Evolutionary conservation across 2,113 vertebrate species (phyloP), one percentile per base, ranked within the genome.

Genomic region (Origma solitaria): DNA sequence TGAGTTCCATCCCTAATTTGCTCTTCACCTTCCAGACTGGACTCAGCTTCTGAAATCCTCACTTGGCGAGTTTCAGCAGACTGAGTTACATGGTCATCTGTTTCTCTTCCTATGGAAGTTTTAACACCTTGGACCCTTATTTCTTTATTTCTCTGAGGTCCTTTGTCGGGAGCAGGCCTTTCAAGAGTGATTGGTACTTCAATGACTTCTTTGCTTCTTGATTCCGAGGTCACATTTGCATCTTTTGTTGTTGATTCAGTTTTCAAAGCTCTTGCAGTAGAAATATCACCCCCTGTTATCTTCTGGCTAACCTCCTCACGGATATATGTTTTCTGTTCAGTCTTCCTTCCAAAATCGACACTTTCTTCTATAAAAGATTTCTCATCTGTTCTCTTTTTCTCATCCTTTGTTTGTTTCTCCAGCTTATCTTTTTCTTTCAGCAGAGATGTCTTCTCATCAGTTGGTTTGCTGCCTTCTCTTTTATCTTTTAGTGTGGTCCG

Each of bases 301-400:
- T 71, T 97, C 69, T 95, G 96, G 23, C 95, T 95, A 13, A 93
- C 37, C 47, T 97, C 97, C 70, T 98, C 97, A 38, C 25, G 81
- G 47, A 94, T 68, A 7, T 97, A 97, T 51, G 72, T 96, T 58
- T 80, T 97, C 84, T 78, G 94, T 75, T 94, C 97, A 20, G 30
- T 73, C 40, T 95, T 96, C 88, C 86, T 95, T 65, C 81, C 96
- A 91, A 94, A 76, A 78, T 56, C 27, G 13, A 73, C 28, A 15
- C 33, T 78, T 82, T 97, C 96, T 14, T 66, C 79, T 76, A 3
- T 16, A 15, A 50, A 13, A 75, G 73, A 9, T 82, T 88, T 96
- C 54, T 96, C 88, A 37, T 77, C 70, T 17, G 23, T 68, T 92
- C 66, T 83, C 73, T 68, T 95, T 87, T 80, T 87, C 50, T 89